phyloP scores from a whole-genome alignment of 1,140 invertebrate species.

The Holcopasites calliopsidis region DNA sequence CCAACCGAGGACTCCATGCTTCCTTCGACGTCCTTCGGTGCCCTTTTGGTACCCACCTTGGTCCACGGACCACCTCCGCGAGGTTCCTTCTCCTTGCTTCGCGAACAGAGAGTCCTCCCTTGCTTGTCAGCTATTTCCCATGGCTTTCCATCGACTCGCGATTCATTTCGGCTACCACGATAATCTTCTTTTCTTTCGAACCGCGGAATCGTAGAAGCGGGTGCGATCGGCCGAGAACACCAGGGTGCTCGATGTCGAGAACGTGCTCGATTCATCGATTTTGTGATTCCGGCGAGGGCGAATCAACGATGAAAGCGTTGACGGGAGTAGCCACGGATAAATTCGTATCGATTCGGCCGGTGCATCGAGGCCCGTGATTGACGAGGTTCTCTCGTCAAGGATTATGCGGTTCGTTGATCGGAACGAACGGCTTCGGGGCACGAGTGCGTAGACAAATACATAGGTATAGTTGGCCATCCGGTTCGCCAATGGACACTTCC shows the following conservation, averaged over 20 bases:
- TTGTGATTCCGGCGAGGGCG: slow-evolving; percentile 38
- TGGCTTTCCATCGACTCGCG: background rate
- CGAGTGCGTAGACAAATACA: slow-evolving; percentile 61
- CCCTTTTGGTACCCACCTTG: slow-evolving; percentile 61
- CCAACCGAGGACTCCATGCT: slow-evolving; percentile 65
- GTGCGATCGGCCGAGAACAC: slow-evolving; percentile 20
- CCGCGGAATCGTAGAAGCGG: slow-evolving; percentile 36
- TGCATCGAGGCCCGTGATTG: slow-evolving; percentile 53
- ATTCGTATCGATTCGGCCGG: slow-evolving; percentile 61
- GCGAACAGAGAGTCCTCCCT: slow-evolving; percentile 20
- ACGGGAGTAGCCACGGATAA: slow-evolving; percentile 38
- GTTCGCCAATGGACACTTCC: slow-evolving; percentile 34
- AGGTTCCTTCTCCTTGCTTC: slow-evolving; percentile 15
- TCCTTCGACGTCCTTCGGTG: slow-evolving; percentile 51
- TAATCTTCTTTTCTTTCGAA: background rate
- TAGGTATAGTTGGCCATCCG: slow-evolving; percentile 14
- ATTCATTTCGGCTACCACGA: background rate
- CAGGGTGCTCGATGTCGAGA: slow-evolving; percentile 41
- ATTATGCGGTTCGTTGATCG: slow-evolving; percentile 64
- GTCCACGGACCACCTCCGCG: slow-evolving; percentile 52
- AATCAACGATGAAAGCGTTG: slow-evolving; percentile 54
- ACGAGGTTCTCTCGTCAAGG: slow-evolving; percentile 63
- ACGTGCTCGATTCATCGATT: slow-evolving; percentile 51
- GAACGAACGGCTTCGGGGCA: slow-evolving; percentile 55
- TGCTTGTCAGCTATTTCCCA: background rate